Conservation (phyloP, 2,113 vertebrate genomes). For the Paralichthys olivaceus region DNA sequence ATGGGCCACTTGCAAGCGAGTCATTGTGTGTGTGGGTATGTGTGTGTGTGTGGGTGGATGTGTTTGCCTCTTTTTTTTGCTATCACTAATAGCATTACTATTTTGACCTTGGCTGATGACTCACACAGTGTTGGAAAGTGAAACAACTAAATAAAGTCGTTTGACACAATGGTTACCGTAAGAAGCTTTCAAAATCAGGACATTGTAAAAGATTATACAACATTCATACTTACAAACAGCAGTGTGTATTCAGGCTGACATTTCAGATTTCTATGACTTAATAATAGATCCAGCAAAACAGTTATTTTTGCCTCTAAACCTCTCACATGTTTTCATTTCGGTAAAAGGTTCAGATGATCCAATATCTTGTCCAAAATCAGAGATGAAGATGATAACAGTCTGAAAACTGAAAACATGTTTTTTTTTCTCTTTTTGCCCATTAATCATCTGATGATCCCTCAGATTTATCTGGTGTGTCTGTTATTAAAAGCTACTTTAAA, state of each 20-base stretch:
- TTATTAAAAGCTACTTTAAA: neutral
- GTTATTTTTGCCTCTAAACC: neutral
- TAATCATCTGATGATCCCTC: neutral
- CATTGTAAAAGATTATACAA: neutral
- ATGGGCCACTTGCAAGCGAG: constrained; percentile 30
- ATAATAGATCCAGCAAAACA: too few species aligned
- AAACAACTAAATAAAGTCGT: neutral
- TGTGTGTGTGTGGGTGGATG: constrained; percentile 22
- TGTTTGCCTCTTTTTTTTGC: constrained; percentile 43
- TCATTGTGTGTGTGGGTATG: constrained; percentile 31
- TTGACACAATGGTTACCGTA: neutral
- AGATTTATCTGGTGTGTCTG: neutral
- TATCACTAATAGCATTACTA: constrained; percentile 32
- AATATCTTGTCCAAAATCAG: neutral
- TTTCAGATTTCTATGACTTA: neutral
- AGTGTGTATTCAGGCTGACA: neutral
- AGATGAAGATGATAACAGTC: neutral
- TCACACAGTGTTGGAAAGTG: neutral
- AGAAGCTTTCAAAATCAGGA: neutral
- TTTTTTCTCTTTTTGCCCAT: neutral
- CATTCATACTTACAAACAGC: neutral
- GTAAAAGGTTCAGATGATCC: neutral
- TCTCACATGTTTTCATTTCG: constrained; percentile 1
- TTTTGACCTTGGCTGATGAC: constrained; percentile 34
- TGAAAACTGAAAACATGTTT: neutral